Percentiles rank a stretch among this genome's conserved stretches.
phyloP scores from a whole-genome alignment of 2,888 invertebrate species.

The Physocephala rufipes region DNA sequence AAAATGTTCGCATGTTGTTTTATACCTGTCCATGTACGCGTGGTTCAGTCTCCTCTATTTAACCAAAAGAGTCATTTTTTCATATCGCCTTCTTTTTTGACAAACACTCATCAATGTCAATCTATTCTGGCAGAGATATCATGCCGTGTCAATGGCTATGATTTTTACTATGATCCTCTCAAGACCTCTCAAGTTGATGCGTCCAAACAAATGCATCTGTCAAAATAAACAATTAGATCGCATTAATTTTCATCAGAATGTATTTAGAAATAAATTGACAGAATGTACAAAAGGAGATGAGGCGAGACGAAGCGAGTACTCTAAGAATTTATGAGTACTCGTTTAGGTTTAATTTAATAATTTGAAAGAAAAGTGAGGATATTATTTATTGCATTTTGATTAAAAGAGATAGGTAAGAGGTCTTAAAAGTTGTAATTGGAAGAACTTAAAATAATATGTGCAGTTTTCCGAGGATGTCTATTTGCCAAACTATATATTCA shows the following conservation, averaged over 20 bases:
- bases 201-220: slow-evolving; percentile 48
- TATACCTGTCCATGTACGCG: slow-evolving; percentile 46
- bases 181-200: slow-evolving; percentile 9
- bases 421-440: too few species aligned
- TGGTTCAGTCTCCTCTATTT: slow-evolving; percentile 7
- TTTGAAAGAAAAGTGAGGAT: too few species aligned
- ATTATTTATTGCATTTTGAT: too few species aligned
- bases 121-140: not conserved
- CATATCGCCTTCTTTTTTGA: slow-evolving; percentile 24
- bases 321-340: not conserved
- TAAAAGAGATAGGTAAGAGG: too few species aligned
- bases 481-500: too few species aligned
- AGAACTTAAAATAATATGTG: too few species aligned
- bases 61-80: slow-evolving; percentile 38
- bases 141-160: not conserved
- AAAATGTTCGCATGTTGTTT: slow-evolving; percentile 25
- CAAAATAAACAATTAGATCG: slow-evolving; percentile 57
- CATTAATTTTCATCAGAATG: slow-evolving; percentile 60
- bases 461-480: too few species aligned
- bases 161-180: too few species aligned
- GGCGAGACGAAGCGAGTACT: slow-evolving; percentile 23
- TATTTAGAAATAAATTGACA: slow-evolving; percentile 55
- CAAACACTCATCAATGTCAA: slow-evolving; percentile 42
- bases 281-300: not conserved
- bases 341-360: too few species aligned